Conservation (phyloP, 2,797 vertebrate species). For the Cirrhinus molitorella region DNA sequence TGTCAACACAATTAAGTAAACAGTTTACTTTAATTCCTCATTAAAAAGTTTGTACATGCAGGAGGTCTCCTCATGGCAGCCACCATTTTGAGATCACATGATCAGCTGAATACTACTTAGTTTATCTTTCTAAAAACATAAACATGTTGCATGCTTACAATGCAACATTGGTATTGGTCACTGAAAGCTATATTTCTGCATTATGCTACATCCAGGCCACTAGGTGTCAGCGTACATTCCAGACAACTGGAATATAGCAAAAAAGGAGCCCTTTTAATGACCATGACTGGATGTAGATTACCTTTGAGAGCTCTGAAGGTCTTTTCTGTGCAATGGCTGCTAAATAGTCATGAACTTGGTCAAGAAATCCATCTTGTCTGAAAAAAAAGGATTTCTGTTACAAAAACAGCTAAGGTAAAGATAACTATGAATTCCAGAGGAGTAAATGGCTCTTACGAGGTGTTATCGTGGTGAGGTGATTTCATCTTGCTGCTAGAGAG, state of each 20-base stretch:
- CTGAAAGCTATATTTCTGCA: background rate
- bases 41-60: background rate
- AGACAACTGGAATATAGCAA: background rate
- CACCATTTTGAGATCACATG: background rate
- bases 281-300: conserved; percentile 54
- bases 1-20: conserved; percentile 44
- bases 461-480: background rate
- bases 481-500: conserved; percentile 59
- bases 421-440: background rate
- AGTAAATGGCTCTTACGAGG: conserved; percentile 59
- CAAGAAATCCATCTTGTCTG: conserved; percentile 73
- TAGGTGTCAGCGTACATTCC: background rate
- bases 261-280: background rate
- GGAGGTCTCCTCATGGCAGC: background rate
- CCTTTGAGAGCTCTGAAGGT: conserved; percentile 82
- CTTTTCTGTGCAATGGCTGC: conserved; percentile 77
- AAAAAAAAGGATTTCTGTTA: conserved; percentile 17
- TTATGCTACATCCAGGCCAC: background rate
- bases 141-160: background rate
- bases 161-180: background rate
- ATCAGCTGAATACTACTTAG: background rate
- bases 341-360: conserved; percentile 83
- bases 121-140: background rate
- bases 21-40: background rate
- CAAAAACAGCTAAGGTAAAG: background rate